These are phyloP conservation scores for Dunckerocampus dactyliophorus DNA, from an alignment of 2,113 vertebrate genomes.

Conservation along the genomic window DNA sequence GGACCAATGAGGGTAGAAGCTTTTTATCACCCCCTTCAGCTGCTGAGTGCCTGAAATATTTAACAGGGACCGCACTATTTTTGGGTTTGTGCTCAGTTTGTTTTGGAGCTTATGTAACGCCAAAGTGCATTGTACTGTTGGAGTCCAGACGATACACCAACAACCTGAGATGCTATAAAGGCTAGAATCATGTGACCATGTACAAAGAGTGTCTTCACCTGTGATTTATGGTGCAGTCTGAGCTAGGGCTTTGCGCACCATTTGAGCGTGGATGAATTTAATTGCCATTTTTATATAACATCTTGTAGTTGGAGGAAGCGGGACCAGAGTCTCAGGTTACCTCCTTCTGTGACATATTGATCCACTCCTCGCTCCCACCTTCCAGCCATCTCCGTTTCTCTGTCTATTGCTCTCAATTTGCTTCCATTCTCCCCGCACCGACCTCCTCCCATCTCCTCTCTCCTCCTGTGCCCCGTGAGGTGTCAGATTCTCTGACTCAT, in stretches of 20 bases:
- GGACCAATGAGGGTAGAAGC: constrained; percentile 42
- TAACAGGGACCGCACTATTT: constrained; percentile 69
- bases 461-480: constrained; percentile 42
- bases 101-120: constrained; percentile 64
- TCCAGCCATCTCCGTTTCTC: constrained; percentile 34
- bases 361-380: constrained; percentile 33
- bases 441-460: constrained; percentile 15
- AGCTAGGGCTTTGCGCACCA: constrained; percentile 21
- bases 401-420: constrained; percentile 32
- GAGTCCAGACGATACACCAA: constrained; percentile 22
- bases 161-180: constrained; percentile 10
- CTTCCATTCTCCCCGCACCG: constrained; percentile 17
- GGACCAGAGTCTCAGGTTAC: constrained; percentile 43
- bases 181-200: constrained; percentile 11
- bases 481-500: constrained; percentile 72
- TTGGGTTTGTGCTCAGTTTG: constrained; percentile 67
- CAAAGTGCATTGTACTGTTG: constrained; percentile 22
- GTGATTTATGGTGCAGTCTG: constrained; percentile 6
- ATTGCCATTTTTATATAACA: constrained; percentile 22
- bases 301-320: constrained; percentile 16
- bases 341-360: constrained; percentile 49
- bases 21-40: constrained; percentile 61
- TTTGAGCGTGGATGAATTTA: constrained; percentile 34
- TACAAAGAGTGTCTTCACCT: constrained; percentile 10
- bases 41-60: constrained; percentile 70